Evolutionary conservation across 92 coral and sea anemone genomes (phyloP).

Genomic region (Heliopora coerulea): DNA sequence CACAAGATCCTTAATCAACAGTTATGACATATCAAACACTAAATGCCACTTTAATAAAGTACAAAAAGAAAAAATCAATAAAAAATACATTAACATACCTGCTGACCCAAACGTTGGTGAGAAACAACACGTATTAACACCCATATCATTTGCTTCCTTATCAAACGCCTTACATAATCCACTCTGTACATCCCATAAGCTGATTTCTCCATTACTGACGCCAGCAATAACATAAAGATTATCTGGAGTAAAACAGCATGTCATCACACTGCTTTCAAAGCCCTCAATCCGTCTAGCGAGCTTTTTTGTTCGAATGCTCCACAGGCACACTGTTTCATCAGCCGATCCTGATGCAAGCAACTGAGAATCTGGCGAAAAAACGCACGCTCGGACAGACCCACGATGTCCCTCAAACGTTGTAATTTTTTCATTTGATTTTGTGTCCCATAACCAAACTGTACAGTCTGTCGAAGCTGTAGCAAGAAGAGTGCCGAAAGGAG

Average conservation of each 20-base stretch:
- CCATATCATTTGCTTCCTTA: constrained; percentile 90
- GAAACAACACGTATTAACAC: constrained; percentile 80
- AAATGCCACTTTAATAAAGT: neutral
- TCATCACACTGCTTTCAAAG: constrained; percentile 82
- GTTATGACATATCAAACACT: constrained; percentile 14
- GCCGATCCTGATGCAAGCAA: constrained; percentile 92
- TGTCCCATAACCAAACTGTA: constrained; percentile 87
- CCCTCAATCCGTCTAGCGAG: constrained; percentile 77
- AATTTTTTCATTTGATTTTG: constrained; percentile 69
- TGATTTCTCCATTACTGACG: constrained; percentile 80
- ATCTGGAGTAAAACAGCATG: constrained; percentile 93
- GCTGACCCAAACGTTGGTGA: constrained; percentile 99
- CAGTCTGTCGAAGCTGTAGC: constrained; percentile 97
- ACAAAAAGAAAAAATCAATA: neutral
- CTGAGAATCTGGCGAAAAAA: constrained; percentile 89
- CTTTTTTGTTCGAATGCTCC: constrained; percentile 78
- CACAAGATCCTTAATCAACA: too few relatives aligned
- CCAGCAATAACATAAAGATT: constrained; percentile 84
- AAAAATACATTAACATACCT: constrained; percentile 55
- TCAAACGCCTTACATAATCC: constrained; percentile 70
- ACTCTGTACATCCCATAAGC: constrained; percentile 79
- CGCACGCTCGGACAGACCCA: constrained; percentile 86
- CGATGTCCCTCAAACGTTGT: constrained; percentile 89
- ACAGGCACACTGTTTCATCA: constrained; percentile 89
- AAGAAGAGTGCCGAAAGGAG: constrained; percentile 92